These are phyloP conservation scores for Acipenser transmontanus DNA, from an alignment of 2,797 vertebrate species.

Conservation along the genomic window DNA sequence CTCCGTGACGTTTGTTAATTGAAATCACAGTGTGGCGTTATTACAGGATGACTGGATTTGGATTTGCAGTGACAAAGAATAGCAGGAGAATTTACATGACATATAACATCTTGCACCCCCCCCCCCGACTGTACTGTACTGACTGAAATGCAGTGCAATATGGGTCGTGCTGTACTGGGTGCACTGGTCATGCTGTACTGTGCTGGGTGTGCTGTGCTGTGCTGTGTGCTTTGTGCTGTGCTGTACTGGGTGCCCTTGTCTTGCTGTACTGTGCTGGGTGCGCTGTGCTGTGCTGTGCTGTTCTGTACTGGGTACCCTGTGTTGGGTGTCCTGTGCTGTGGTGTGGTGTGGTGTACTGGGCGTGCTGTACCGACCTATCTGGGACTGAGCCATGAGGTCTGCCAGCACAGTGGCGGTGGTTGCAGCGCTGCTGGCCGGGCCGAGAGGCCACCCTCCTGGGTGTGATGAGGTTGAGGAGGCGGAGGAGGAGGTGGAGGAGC, in stretches of 20 bases:
- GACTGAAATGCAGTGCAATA: too few species aligned
- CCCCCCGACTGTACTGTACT: too few species aligned
- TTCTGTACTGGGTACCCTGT: too few species aligned
- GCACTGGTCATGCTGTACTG: too few species aligned
- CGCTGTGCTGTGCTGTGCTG: too few species aligned
- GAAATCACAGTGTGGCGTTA: too few species aligned
- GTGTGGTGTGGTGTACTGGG: background rate
- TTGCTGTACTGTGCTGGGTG: constrained; percentile 42
- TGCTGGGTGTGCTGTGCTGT: background rate
- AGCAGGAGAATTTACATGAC: too few species aligned
- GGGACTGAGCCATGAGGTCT: constrained; percentile 83
- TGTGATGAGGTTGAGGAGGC: constrained; percentile 95
- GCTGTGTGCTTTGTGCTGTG: background rate
- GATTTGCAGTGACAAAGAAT: too few species aligned
- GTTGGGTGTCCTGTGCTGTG: background rate
- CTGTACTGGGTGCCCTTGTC: background rate
- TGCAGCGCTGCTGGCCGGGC: constrained; percentile 50
- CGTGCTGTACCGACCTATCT: constrained; percentile 77
- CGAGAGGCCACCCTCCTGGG: constrained; percentile 79
- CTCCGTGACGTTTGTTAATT: too few species aligned
- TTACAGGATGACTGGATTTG: too few species aligned
- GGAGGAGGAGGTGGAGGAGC: constrained; percentile 95
- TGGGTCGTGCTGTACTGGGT: too few species aligned
- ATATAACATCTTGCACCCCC: too few species aligned
- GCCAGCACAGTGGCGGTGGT: constrained; percentile 65